These are phyloP conservation scores for Xyliphius kryptos DNA, from an alignment of 2,113 vertebrate species.

Conservation along the genomic window DNA sequence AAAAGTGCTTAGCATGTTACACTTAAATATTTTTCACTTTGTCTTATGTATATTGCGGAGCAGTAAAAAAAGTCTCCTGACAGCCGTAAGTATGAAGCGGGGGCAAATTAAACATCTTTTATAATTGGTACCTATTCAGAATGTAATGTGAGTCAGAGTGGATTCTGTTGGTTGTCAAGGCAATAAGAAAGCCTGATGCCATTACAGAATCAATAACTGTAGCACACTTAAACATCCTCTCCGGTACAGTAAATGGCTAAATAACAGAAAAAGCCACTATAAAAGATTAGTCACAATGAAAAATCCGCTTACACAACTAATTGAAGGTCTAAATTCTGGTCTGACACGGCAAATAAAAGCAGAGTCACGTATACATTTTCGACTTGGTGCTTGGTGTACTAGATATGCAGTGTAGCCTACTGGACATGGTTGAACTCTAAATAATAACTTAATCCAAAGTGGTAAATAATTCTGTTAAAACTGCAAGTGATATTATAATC, in stretches of 20 bases:
- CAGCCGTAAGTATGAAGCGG: background rate
- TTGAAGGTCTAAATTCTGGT: background rate
- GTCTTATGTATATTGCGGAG: background rate
- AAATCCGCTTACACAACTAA: background rate
- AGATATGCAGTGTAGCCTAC: too few relatives aligned
- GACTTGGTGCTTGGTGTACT: background rate
- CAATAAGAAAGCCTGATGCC: conserved; percentile 73
- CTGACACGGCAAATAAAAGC: background rate
- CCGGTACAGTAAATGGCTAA: conserved; percentile 69
- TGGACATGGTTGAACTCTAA: too few relatives aligned
- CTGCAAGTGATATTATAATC: too few relatives aligned
- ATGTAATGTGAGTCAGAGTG: conserved; percentile 10
- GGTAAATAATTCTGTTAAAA: too few relatives aligned
- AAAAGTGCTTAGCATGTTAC: background rate
- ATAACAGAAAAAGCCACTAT: conserved; percentile 67
- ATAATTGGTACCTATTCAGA: conserved; percentile 24
- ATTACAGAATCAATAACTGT: conserved; percentile 96
- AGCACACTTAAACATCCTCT: conserved; percentile 72
- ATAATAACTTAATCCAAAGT: too few relatives aligned
- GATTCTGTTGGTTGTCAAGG: conserved; percentile 74
- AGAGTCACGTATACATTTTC: background rate
- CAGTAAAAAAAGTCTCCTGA: background rate
- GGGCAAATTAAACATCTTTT: too few relatives aligned
- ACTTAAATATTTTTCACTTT: background rate
- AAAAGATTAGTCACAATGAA: background rate